A percentile compares a stretch with the other conserved stretches of the same genome.
Conservation (phyloP, 2,797 vertebrate species). For the Scleropages formosus region DNA sequence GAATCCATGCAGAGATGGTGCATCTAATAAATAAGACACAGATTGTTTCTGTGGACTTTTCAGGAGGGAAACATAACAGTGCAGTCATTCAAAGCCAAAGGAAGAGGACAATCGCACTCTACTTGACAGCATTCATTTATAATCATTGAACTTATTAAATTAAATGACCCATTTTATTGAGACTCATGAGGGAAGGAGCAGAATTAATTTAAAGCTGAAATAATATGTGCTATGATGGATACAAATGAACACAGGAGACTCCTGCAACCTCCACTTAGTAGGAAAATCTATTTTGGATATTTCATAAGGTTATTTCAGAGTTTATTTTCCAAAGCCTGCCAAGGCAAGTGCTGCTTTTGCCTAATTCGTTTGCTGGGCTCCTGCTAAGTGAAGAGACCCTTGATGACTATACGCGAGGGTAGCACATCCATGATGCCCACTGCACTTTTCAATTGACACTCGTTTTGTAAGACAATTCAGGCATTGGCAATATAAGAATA, state of each 20-base stretch:
- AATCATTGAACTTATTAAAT: not conserved
- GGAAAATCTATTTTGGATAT: not conserved
- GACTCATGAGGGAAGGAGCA: slow-evolving; percentile 14
- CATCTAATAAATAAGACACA: not conserved
- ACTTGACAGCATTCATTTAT: not conserved
- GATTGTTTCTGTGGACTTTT: not conserved
- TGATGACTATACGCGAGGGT: slow-evolving; percentile 23
- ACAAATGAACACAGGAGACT: slow-evolving; percentile 1
- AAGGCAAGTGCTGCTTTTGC: not conserved
- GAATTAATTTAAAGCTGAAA: slow-evolving; percentile 20
- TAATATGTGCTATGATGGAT: not conserved
- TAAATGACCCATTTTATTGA: slow-evolving; percentile 22
- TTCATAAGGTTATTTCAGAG: not conserved
- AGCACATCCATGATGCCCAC: slow-evolving; percentile 6
- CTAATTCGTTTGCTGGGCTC: slow-evolving; percentile 18
- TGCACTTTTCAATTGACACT: slow-evolving; percentile 12
- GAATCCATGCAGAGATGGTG: not conserved
- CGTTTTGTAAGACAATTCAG: slow-evolving; percentile 1
- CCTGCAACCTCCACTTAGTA: not conserved
- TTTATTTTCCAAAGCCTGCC: slow-evolving; percentile 1
- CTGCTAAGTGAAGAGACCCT: slow-evolving; percentile 2
- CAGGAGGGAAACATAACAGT: slow-evolving; percentile 16
- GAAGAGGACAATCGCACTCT: slow-evolving; percentile 10
- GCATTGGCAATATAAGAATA: not conserved
- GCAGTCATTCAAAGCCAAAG: not conserved